These are phyloP conservation scores for Oceanites oceanicus DNA, from an alignment of 2,113 vertebrate genomes.

Conservation along the genomic window DNA sequence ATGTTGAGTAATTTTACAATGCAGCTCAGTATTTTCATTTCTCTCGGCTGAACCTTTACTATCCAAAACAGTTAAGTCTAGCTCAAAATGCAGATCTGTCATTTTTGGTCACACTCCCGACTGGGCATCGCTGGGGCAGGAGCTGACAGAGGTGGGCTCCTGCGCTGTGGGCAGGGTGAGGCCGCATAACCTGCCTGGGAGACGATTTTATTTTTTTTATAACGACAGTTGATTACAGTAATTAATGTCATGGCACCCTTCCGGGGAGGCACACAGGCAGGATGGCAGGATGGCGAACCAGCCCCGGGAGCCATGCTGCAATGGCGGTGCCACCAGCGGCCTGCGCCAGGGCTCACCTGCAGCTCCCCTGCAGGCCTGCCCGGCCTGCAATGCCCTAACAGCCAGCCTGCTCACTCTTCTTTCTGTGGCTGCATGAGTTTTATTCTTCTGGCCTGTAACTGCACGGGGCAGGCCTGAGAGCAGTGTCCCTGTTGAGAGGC, in stretches of 20 bases:
- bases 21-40: background rate
- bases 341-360: background rate
- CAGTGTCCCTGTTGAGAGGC: background rate
- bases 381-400: background rate
- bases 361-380: background rate
- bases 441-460: background rate
- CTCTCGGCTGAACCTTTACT: background rate
- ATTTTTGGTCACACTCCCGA: background rate
- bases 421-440: background rate
- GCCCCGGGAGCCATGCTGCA: background rate
- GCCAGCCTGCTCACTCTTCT: background rate
- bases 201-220: background rate
- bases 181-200: background rate
- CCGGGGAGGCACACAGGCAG: background rate
- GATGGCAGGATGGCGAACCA: accelerated
- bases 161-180: too few relatives aligned
- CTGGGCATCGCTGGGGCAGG: background rate
- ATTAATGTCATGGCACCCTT: background rate
- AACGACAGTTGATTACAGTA: background rate
- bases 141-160: background rate
- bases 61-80: background rate
- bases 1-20: background rate
- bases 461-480: accelerated
- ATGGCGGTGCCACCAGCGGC: accelerated
- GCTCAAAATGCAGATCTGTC: background rate